phyloP scores from a whole-genome alignment of 2,888 invertebrate species.

The Petrophora chlorosata region DNA sequence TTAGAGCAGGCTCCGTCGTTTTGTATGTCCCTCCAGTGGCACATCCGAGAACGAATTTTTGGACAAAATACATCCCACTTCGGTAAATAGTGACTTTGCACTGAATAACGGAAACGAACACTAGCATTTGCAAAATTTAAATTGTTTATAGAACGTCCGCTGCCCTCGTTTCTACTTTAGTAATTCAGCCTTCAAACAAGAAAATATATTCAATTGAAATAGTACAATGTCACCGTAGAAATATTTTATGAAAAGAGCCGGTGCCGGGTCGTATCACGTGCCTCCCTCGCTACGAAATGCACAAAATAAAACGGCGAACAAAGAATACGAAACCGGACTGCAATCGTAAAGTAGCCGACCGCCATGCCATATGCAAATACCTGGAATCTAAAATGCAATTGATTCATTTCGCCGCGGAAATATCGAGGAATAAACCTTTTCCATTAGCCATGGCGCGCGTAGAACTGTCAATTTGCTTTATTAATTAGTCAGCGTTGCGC shows the following conservation, averaged over 20 bases:
- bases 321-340: slow-evolving; percentile 64
- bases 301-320: slow-evolving; percentile 71
- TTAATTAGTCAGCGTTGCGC: slow-evolving; percentile 64
- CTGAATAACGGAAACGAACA: slow-evolving; percentile 25
- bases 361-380: slow-evolving; percentile 59
- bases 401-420: slow-evolving; percentile 53
- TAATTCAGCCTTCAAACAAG: slow-evolving; percentile 24
- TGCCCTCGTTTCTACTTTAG: slow-evolving; percentile 5
- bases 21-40: slow-evolving; percentile 65
- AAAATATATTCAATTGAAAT: slow-evolving; percentile 57
- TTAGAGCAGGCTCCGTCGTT: slow-evolving; percentile 60
- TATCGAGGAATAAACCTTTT: slow-evolving; percentile 54
- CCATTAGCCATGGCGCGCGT: slow-evolving; percentile 54
- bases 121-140: slow-evolving; percentile 24
- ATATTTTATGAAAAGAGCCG: slow-evolving; percentile 68
- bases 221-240: slow-evolving; percentile 66
- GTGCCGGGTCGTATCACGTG: slow-evolving; percentile 64
- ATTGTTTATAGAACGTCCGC: slow-evolving; percentile 21
- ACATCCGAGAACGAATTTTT: slow-evolving; percentile 55
- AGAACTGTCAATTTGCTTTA: slow-evolving; percentile 66
- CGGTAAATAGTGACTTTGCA: slow-evolving; percentile 41
- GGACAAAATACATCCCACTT: slow-evolving; percentile 46
- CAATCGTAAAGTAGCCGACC: slow-evolving; percentile 65
- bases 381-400: slow-evolving; percentile 63
- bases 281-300: slow-evolving; percentile 61